A percentile compares a stretch with the other conserved stretches of the same genome.
Evolutionary conservation across 2,888 invertebrate genomes (phyloP).

Genomic region (Byasa hedistus): DNA sequence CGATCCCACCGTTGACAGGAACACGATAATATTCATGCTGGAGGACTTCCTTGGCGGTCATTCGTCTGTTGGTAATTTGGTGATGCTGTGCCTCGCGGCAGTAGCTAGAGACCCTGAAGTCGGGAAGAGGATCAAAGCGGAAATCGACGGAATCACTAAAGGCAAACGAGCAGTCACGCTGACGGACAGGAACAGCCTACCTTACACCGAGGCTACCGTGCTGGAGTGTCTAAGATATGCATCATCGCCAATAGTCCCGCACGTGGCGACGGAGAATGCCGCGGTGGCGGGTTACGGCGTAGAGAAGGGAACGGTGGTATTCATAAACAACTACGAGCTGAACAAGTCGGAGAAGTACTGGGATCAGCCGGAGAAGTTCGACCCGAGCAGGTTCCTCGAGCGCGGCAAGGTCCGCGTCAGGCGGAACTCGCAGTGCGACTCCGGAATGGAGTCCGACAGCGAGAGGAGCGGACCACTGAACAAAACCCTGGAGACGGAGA

Average conservation of each 20-base stretch:
- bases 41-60: constrained; percentile 94
- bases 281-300: constrained; percentile 85
- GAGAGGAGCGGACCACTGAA: constrained; percentile 51
- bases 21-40: constrained; percentile 89
- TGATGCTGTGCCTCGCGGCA: constrained; percentile 87
- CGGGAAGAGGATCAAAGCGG: constrained; percentile 82
- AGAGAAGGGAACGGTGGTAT: constrained; percentile 88
- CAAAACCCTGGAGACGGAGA: constrained; percentile 51
- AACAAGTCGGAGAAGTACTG: constrained; percentile 87
- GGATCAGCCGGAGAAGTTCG: constrained; percentile 85
- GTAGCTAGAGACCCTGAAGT: constrained; percentile 84
- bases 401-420: constrained; percentile 55
- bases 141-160: constrained; percentile 82
- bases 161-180: constrained; percentile 81
- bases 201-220: constrained; percentile 90
- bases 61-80: constrained; percentile 91
- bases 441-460: constrained; percentile 78
- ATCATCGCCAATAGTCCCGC: constrained; percentile 94
- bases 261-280: constrained; percentile 89
- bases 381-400: constrained; percentile 87
- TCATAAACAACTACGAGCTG: constrained; percentile 90
- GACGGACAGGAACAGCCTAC: constrained; percentile 83
- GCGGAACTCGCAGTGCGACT: constrained; percentile 76
- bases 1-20: constrained; percentile 84
- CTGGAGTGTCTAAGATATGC: constrained; percentile 88